These are phyloP conservation scores for Nibea albiflora DNA, from an alignment of 2,113 vertebrate species.

Conservation along the genomic window DNA sequence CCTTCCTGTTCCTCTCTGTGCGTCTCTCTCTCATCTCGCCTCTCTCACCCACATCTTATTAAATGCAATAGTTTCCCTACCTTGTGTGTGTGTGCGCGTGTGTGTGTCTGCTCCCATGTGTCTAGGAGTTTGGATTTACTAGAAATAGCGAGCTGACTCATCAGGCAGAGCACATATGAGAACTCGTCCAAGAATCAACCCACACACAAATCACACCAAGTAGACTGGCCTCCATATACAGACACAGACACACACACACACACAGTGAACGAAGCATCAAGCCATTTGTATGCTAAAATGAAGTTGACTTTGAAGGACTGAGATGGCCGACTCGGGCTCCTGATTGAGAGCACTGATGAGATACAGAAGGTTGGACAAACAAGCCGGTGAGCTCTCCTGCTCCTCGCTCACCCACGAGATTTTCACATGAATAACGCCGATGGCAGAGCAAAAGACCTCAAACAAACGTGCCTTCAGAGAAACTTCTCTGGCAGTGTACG, in stretches of 20 bases:
- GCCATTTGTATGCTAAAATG: constrained; percentile 73
- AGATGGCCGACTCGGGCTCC: constrained; percentile 46
- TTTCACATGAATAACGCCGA: constrained; percentile 69
- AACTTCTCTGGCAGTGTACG: constrained; percentile 26
- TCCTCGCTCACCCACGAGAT: constrained; percentile 42
- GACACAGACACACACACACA: constrained; percentile 16
- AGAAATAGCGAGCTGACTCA: constrained; percentile 70
- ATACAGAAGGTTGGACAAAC: constrained; percentile 68
- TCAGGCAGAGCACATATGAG: constrained; percentile 56
- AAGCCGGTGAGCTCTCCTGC: constrained; percentile 45
- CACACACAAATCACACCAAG: constrained; percentile 49
- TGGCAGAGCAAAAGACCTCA: constrained; percentile 23
- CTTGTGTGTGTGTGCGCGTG: constrained; percentile 8
- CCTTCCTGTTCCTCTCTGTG: constrained; percentile 27
- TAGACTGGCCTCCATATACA: constrained; percentile 10
- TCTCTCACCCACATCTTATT: constrained; percentile 57
- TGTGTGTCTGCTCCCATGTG: constrained; percentile 36
- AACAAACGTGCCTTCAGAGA: constrained; percentile 24
- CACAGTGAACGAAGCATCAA: constrained; percentile 21
- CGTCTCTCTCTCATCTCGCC: constrained; percentile 35
- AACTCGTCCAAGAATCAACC: constrained; percentile 48
- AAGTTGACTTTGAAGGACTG: constrained; percentile 74
- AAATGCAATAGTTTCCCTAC: constrained; percentile 30
- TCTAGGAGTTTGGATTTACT: constrained; percentile 57
- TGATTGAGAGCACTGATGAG: constrained; percentile 76